These are phyloP conservation scores for Hylomyscus alleni DNA, from an alignment of 2,797 vertebrate species.

Conservation along the genomic window DNA sequence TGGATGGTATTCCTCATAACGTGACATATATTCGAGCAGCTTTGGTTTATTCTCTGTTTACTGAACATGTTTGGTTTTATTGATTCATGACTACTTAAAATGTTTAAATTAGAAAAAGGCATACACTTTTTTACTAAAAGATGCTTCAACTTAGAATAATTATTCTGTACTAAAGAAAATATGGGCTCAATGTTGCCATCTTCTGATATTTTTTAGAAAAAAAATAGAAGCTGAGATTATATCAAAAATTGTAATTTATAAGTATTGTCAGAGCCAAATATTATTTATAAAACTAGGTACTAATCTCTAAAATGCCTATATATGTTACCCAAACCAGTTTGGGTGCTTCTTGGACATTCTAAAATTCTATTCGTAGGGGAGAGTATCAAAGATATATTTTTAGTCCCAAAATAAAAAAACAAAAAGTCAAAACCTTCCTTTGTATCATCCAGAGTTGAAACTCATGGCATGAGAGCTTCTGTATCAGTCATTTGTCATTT, in stretches of 20 bases:
- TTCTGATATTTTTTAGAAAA: constrained; percentile 51
- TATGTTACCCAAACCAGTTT: not conserved
- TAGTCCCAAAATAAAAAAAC: not conserved
- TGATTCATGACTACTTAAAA: not conserved
- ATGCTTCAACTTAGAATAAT: not conserved
- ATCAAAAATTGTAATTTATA: not conserved
- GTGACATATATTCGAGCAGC: rapidly evolving
- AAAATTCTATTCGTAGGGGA: not conserved
- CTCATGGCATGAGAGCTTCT: not conserved
- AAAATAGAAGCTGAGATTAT: not conserved
- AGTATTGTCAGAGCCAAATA: not conserved
- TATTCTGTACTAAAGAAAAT: not conserved
- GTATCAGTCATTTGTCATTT: constrained; percentile 62
- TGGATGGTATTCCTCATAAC: not conserved
- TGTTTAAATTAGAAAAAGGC: not conserved
- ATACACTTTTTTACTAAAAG: not conserved
- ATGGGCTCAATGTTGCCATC: not conserved
- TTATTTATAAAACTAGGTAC: not conserved
- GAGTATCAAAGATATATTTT: constrained; percentile 19
- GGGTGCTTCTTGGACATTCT: not conserved
- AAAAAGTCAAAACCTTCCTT: not conserved
- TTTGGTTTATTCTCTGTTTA: not conserved
- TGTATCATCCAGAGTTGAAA: not conserved
- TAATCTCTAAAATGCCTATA: constrained; percentile 12
- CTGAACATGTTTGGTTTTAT: not conserved